phyloP scores from a whole-genome alignment of 2,888 invertebrate species.

The Tinea semifulvella region DNA sequence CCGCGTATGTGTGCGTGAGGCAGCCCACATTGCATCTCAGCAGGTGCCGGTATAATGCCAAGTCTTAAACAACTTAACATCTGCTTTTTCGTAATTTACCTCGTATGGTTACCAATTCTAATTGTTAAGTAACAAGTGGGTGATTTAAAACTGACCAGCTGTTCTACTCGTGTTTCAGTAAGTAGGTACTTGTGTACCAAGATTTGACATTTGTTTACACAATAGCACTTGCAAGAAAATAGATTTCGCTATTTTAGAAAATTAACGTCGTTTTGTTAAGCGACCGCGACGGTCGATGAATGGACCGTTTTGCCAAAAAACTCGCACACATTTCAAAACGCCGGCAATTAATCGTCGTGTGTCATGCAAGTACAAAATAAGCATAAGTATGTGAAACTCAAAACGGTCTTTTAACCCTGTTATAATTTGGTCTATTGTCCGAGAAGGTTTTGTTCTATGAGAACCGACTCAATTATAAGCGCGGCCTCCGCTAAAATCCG shows the following conservation, averaged over 20 bases:
- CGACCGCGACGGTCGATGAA: background rate
- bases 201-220: background rate
- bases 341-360: constrained; percentile 53
- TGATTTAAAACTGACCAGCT: constrained; percentile 7
- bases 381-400: constrained; percentile 59
- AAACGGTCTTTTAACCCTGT: constrained; percentile 51
- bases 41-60: constrained; percentile 52
- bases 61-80: constrained; percentile 46
- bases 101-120: constrained; percentile 29
- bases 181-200: too few relatives aligned
- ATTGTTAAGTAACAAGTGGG: constrained; percentile 26
- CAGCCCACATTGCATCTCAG: constrained; percentile 30
- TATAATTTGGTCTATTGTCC: constrained; percentile 64
- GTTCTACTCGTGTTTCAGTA: constrained; percentile 4
- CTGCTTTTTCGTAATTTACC: constrained; percentile 57
- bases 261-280: background rate
- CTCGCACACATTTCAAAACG: constrained; percentile 35
- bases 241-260: constrained; percentile 2
- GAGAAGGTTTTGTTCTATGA: constrained; percentile 57
- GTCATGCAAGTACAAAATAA: constrained; percentile 52
- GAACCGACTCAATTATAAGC: constrained; percentile 61
- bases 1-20: constrained; percentile 1
- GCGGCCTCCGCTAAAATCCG: constrained; percentile 43
- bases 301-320: constrained; percentile 25
- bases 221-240: background rate